phyloP scores from a whole-genome alignment of 2,113 vertebrate genomes.

The Lamprotornis superbus region DNA sequence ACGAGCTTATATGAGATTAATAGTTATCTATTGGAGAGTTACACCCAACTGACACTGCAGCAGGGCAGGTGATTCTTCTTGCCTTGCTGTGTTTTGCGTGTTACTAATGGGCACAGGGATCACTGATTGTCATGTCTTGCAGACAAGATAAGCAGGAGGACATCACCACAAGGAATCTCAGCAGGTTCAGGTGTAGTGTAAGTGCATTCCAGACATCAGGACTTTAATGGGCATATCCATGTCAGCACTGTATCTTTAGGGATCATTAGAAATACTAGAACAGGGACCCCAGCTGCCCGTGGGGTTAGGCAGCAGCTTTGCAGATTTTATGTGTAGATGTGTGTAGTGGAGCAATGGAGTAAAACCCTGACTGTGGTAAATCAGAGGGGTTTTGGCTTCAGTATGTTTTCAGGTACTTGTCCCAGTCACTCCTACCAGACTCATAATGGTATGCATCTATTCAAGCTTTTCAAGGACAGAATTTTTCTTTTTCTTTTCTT shows the following conservation, averaged over 20 bases:
- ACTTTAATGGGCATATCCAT: neutral
- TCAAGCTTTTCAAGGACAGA: constrained; percentile 36
- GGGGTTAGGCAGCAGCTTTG: neutral
- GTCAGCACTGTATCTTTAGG: neutral
- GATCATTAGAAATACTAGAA: neutral
- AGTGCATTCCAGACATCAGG: neutral
- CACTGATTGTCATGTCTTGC: neutral
- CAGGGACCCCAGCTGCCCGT: neutral
- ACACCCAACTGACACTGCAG: neutral
- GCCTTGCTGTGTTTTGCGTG: neutral
- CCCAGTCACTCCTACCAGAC: neutral
- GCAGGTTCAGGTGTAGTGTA: neutral
- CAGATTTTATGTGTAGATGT: neutral
- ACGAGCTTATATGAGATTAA: rapidly evolving
- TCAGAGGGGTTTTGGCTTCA: neutral
- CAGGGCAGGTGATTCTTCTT: neutral
- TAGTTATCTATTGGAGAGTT: neutral
- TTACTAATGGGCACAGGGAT: neutral
- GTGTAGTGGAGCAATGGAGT: neutral
- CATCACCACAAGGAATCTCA: neutral
- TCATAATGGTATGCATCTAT: constrained; percentile 15
- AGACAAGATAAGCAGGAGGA: neutral
- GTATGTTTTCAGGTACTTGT: neutral
- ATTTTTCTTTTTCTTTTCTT: neutral
- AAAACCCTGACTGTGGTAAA: neutral